A percentile compares a stretch with the other conserved stretches of the same genome.
Evolutionary conservation across 1,140 invertebrate species (phyloP).

Genomic region (Thalassaphorura encarpata): DNA sequence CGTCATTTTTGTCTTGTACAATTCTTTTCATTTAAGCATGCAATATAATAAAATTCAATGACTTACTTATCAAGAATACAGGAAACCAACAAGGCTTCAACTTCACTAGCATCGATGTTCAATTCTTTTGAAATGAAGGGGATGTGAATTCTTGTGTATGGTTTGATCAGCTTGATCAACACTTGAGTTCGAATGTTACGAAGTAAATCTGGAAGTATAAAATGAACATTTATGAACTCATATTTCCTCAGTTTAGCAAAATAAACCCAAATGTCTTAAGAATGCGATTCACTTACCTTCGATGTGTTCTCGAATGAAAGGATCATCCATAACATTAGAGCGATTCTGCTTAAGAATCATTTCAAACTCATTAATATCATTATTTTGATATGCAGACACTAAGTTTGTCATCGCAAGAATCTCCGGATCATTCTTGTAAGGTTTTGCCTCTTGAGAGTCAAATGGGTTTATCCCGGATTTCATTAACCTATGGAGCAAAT

Average conservation of each 20-base stretch:
- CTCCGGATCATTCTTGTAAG: slow-evolving; percentile 99
- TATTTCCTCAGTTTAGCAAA: slow-evolving; percentile 8
- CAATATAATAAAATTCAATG: no score
- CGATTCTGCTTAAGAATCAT: slow-evolving; percentile 89
- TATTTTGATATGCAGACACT: slow-evolving; percentile 97
- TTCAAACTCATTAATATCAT: slow-evolving; percentile 98
- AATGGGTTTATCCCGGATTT: slow-evolving; percentile 99
- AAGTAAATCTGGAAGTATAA: slow-evolving; percentile 63
- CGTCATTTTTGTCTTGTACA: neutral
- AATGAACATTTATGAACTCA: slow-evolving; percentile 6
- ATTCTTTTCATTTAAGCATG: neutral
- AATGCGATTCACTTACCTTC: slow-evolving; percentile 54
- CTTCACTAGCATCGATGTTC: slow-evolving; percentile 91
- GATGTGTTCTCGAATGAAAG: slow-evolving; percentile 98
- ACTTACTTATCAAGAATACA: slow-evolving; percentile 92
- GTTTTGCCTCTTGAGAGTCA: slow-evolving; percentile 99
- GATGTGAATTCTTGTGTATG: slow-evolving; percentile 96
- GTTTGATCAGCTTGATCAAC: slow-evolving; percentile 92
- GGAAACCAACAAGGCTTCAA: slow-evolving; percentile 94
- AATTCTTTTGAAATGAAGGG: slow-evolving; percentile 96
- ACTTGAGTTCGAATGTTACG: slow-evolving; percentile 97
- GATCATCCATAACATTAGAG: slow-evolving; percentile 98
- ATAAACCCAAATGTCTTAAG: slow-evolving; percentile 1
- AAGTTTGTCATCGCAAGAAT: slow-evolving; percentile 99
- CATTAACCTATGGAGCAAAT: slow-evolving; percentile 64